Conservation (phyloP, 2,113 vertebrate species). For the Prionailurus viverrinus region DNA sequence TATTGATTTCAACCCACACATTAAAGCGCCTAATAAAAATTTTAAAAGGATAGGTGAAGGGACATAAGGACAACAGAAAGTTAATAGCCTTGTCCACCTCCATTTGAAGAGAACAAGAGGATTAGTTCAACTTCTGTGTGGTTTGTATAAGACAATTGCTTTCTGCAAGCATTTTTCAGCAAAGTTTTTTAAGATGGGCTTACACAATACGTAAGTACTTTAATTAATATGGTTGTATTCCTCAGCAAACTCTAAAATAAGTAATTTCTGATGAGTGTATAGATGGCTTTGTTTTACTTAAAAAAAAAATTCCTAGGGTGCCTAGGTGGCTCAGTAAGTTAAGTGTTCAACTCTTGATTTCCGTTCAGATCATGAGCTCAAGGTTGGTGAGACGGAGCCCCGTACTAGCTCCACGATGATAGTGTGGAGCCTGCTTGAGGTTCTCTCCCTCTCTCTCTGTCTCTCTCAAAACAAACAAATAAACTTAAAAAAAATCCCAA, state of each 20-base stretch:
- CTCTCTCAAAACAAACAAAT: no score
- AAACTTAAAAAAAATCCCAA: not conserved
- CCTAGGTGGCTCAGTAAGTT: no score
- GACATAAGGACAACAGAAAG: constrained; percentile 67
- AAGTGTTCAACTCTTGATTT: no score
- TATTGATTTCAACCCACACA: constrained; percentile 67
- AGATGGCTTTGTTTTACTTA: not conserved
- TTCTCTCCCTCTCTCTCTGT: no score
- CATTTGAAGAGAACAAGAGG: not conserved
- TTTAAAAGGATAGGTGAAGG: constrained; percentile 62
- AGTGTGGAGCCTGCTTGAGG: no score
- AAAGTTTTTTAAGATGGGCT: not conserved
- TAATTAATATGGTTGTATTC: not conserved
- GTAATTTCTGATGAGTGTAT: not conserved
- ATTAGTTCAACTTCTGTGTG: not conserved
- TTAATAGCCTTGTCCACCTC: constrained; percentile 50
- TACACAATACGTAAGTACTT: not conserved
- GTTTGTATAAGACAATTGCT: constrained; percentile 1
- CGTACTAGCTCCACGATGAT: no score
- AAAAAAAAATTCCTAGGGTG: not conserved
- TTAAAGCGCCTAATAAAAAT: constrained; percentile 68
- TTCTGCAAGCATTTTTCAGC: not conserved
- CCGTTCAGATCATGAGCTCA: no score
- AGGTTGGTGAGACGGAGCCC: no score
- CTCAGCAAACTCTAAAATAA: not conserved